A percentile compares a stretch with the other conserved stretches of the same genome.
phyloP scores from a whole-genome alignment of 2,888 invertebrate genomes.

The Nebria brevicollis region DNA sequence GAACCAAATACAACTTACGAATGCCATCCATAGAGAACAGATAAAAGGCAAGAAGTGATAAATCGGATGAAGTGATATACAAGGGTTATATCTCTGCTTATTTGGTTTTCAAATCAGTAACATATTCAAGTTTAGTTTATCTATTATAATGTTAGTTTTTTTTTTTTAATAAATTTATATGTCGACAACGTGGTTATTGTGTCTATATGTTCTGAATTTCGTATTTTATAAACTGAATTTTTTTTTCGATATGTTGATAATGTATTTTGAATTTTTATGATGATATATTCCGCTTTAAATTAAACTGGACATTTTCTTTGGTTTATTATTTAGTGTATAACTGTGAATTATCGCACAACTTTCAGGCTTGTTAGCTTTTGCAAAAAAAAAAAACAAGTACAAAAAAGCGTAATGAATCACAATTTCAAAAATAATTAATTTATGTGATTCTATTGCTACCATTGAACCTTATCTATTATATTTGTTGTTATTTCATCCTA shows the following conservation, averaged over 20 bases:
- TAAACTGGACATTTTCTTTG: background rate
- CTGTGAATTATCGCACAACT: background rate
- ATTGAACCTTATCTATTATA: background rate
- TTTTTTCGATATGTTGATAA: background rate
- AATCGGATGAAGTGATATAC: background rate
- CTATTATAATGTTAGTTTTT: background rate
- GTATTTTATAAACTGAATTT: too few relatives aligned
- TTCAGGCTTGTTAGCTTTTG: background rate
- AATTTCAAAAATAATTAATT: background rate
- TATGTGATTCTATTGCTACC: background rate
- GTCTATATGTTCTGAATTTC: too few relatives aligned
- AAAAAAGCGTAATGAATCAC: background rate
- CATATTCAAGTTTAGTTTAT: background rate
- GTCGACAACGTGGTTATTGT: too few relatives aligned
- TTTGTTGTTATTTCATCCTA: background rate
- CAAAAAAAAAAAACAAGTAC: background rate
- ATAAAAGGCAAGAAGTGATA: background rate
- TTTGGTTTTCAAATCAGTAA: background rate
- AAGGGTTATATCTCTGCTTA: background rate
- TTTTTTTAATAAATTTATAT: too few relatives aligned
- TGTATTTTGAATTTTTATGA: background rate
- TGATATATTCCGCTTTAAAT: background rate
- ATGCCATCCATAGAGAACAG: background rate
- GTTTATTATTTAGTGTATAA: background rate
- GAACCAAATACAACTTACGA: background rate